Percentiles rank a stretch among this genome's conserved stretches.
These are phyloP conservation scores for Perithous albicinctus DNA, from an alignment of 2,888 invertebrate genomes.

Conservation along the genomic window DNA sequence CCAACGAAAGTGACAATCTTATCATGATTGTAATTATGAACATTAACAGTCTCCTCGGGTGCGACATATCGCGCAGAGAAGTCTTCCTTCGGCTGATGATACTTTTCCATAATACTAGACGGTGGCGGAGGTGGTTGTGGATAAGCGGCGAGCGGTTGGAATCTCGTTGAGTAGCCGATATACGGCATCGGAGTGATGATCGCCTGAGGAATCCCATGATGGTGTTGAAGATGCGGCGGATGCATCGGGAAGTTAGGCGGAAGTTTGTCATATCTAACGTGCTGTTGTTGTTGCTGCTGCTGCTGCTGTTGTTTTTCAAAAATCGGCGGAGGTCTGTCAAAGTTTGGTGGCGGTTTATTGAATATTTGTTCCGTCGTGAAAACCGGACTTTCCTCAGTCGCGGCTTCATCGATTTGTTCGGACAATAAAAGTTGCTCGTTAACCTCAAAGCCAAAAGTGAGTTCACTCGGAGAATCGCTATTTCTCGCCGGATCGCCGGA, in stretches of 20 bases:
- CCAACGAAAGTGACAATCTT: conserved; percentile 88
- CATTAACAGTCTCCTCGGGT: conserved; percentile 82
- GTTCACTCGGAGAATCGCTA: conserved; percentile 86
- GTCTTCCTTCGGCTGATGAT: conserved; percentile 83
- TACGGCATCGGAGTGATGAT: conserved; percentile 78
- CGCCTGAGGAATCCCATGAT: conserved; percentile 69
- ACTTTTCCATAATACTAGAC: conserved; percentile 78
- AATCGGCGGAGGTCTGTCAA: conserved; percentile 75
- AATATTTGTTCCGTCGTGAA: conserved; percentile 72
- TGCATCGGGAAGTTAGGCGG: conserved; percentile 74
- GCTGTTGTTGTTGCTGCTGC: conserved; percentile 61
- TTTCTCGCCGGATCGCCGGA: conserved; percentile 77
- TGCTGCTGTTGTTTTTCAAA: conserved; percentile 75
- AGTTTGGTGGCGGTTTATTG: conserved; percentile 76
- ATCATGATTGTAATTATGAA: conserved; percentile 86
- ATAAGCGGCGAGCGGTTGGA: conserved; percentile 71
- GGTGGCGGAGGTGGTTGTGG: conserved; percentile 71
- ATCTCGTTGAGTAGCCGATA: conserved; percentile 77
- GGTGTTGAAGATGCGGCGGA: conserved; percentile 74
- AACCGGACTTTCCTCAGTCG: conserved; percentile 68
- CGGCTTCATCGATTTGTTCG: conserved; percentile 76
- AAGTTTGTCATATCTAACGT: conserved; percentile 74
- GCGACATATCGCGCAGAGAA: conserved; percentile 85
- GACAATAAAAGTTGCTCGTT: conserved; percentile 90
- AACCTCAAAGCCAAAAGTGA: conserved; percentile 93